Evolutionary conservation across 2,888 invertebrate genomes (phyloP).

Genomic region (Cryptus armator): DNA sequence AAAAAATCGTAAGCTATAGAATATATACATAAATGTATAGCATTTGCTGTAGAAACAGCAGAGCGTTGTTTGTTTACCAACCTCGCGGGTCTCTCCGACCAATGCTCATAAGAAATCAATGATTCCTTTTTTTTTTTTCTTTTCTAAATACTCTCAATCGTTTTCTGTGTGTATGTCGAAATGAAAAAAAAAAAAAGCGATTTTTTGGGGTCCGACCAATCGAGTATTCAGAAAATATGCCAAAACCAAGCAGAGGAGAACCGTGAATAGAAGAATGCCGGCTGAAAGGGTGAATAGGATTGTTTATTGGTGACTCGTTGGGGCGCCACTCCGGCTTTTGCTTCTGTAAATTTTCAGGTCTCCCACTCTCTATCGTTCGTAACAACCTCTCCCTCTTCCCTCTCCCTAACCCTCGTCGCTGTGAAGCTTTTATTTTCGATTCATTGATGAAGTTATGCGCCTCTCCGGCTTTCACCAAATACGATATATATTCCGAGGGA

Average conservation of each 20-base stretch:
- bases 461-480: conserved; percentile 71
- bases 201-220: not conserved
- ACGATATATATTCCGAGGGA: conserved; percentile 69
- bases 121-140: not conserved
- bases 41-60: not conserved
- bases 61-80: not conserved
- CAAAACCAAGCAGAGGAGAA: not conserved
- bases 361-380: conserved; percentile 9
- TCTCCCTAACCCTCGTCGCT: not conserved
- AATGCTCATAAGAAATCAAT: not conserved
- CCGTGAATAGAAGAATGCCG: not conserved
- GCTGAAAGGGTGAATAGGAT: conserved; percentile 12
- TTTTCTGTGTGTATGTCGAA: not conserved
- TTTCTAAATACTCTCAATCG: not conserved
- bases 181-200: not conserved
- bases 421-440: conserved; percentile 61
- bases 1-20: not conserved
- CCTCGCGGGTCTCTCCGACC: not conserved
- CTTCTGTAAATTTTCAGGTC: conserved; percentile 10
- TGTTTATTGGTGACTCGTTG: conserved; percentile 14
- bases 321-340: conserved; percentile 11
- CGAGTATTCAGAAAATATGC: not conserved
- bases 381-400: not conserved
- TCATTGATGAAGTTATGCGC: conserved; percentile 70
- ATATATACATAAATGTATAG: not conserved